Evolutionary conservation across 2,797 vertebrate species (phyloP), one percentile per base, ranked within the genome.

Genomic region (Acanthiza pusilla): DNA sequence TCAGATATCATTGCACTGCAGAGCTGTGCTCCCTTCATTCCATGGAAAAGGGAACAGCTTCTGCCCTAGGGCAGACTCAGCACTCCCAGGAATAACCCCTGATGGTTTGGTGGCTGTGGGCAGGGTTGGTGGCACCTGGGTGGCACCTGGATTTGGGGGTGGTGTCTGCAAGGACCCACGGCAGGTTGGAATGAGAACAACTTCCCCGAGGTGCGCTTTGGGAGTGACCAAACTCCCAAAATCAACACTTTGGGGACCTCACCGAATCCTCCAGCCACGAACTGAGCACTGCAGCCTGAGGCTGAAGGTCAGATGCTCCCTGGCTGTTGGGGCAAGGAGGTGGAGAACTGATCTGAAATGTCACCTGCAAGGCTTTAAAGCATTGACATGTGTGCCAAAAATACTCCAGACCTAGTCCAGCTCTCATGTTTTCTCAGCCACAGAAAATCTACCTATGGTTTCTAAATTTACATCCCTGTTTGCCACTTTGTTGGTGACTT

Each of bases 181-280:
- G 4, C 15, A 74, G 23, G 17, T 2, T 48, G 61, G 42, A 51
- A 71, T 19, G 45, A 42, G 43, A 70, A 16, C 32, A n/a, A 1
- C 16, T 67, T 57, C 42, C 50, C 11, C 26, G 38, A 45, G 76
- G 42, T 45, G 13, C 26, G 32, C 45, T 71, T 27, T 61, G 57
- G 19, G 87, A 47, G 8, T 48, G 60, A 23, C 25, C 48, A 26
- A 21, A 5, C 22, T 38, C 38, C 38, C 38, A 38, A 38, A 38
- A 48, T 12, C 32, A 53, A 65, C 18, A 16, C 16, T 34, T 20
- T 32, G 43, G 22, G 43, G 20, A 34, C 5, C 54, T 50, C 34
- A 4, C 27, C 11, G 48, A 27, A 38, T 19, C 27, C 25, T 55
- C 16, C 45, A 50, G 11, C 13, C 26, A 6, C 0, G 1, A 1